Evolutionary conservation across 2,113 vertebrate genomes (phyloP), one percentile per base, ranked within the genome.

Genomic region (Ramphastos sulfuratus): DNA sequence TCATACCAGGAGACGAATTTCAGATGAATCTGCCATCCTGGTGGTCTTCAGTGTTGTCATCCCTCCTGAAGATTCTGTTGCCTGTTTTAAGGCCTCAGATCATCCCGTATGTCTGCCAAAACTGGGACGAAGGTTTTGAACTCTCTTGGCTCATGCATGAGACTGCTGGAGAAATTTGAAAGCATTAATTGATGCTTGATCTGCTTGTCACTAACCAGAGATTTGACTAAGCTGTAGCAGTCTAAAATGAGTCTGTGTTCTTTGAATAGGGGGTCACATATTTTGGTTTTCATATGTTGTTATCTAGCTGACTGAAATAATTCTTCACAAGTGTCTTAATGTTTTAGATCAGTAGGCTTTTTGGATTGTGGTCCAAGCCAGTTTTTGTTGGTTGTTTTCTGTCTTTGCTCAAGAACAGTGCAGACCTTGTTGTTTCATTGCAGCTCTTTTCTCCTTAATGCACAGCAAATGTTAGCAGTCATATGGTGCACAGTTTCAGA

Each of bases 31-130:
- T 97, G 56, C 96, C 96, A 61, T 97, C 96, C 77, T 98, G 98
- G 97, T 98, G 97, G 96, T 97, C 97, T 1, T 97, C 97, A 86
- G 97, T 94, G 54, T 97, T 97, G 97, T 97, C 97, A 89, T 98
- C 97, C 66, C 97, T 97, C 6, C 30, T 98, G 97, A 97, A 97
- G 97, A 97, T 93, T 78, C 93, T 98, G 79, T 96, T 98, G 92
- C 97, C 98, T 39, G 56, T 97, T 70, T 28, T 97, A 92, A 97
- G 97, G 97, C 92, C 96, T 94, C 97, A 97, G 83, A 96, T 69
- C 95, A 94, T 97, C 94, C 78, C 33, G 4, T 97, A 95, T 85
- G 93, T 98, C 52, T 97, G 96, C 88, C 96, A 96, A 93, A 96
- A 50, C 81, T 97, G 97, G 97, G 96, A 97, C 89, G 96, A 96